Evolutionary conservation across 2,797 vertebrate genomes (phyloP).

Genomic region (Acrossocheilus fasciatus): DNA sequence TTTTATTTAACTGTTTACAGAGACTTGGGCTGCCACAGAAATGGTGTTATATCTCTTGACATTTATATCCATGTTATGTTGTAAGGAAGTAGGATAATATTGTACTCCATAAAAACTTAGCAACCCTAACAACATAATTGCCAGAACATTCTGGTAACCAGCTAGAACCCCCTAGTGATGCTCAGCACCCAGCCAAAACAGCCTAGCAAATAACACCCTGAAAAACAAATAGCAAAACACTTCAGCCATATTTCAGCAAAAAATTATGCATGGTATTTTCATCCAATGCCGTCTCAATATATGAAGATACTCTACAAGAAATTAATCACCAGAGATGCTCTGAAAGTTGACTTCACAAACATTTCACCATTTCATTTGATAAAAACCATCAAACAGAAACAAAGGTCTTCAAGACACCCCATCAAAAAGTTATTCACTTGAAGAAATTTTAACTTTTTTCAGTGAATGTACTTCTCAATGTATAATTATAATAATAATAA

Average conservation of each 20-base stretch:
- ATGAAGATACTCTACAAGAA: background rate
- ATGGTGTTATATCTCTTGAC: background rate
- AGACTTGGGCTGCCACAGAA: background rate
- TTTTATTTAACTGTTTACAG: background rate
- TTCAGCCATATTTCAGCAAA: background rate
- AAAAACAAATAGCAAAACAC: background rate
- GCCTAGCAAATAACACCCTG: background rate
- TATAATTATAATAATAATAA: background rate
- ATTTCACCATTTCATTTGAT: background rate
- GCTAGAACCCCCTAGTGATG: background rate
- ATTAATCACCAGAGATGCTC: background rate
- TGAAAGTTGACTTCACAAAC: background rate
- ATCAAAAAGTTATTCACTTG: background rate
- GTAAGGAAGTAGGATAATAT: background rate
- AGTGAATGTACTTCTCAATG: background rate
- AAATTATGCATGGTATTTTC: background rate
- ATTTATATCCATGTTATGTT: background rate
- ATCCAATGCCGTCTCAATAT: background rate
- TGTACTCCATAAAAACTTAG: background rate
- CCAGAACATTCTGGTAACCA: background rate
- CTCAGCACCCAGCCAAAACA: background rate
- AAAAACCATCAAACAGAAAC: background rate
- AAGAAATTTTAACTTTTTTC: background rate
- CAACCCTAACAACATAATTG: background rate
- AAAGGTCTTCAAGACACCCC: background rate